phyloP scores from a whole-genome alignment of 2,797 vertebrate genomes.

The Loriculus beryllinus region DNA sequence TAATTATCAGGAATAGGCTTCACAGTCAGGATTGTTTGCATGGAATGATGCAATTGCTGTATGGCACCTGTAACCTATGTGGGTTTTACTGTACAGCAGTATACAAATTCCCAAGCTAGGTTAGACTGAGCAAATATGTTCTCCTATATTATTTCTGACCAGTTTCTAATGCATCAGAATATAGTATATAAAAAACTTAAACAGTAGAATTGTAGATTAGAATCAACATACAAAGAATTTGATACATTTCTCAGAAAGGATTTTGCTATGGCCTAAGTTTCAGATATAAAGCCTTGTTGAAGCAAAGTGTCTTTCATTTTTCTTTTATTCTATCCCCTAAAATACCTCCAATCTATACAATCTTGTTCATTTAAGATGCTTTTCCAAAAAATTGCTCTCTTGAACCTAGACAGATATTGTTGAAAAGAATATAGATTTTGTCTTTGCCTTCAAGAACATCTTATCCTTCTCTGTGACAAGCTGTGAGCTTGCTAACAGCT shows the following conservation, averaged over 20 bases:
- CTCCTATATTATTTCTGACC: background rate
- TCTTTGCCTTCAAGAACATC: constrained; percentile 67
- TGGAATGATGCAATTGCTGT: background rate
- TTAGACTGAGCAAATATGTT: background rate
- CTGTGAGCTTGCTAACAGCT: constrained; percentile 71
- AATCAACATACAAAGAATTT: background rate
- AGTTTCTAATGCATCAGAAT: background rate
- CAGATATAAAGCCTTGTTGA: background rate
- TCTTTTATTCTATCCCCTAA: background rate
- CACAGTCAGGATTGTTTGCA: background rate
- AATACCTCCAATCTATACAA: background rate
- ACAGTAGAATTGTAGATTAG: background rate
- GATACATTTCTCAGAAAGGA: background rate
- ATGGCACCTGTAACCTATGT: rapidly evolving
- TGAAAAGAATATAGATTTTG: constrained; percentile 44
- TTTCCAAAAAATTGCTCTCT: constrained; percentile 7
- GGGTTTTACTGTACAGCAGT: background rate
- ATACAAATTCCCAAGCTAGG: background rate
- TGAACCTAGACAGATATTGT: constrained; percentile 54
- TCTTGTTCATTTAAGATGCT: background rate
- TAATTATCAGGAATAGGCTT: background rate
- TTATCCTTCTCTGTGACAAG: constrained; percentile 67
- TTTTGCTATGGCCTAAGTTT: background rate
- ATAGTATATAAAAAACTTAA: background rate
- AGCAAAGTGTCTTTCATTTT: background rate